Evolutionary conservation across 2,113 vertebrate species (phyloP).

Genomic region (Dipodomys spectabilis): DNA sequence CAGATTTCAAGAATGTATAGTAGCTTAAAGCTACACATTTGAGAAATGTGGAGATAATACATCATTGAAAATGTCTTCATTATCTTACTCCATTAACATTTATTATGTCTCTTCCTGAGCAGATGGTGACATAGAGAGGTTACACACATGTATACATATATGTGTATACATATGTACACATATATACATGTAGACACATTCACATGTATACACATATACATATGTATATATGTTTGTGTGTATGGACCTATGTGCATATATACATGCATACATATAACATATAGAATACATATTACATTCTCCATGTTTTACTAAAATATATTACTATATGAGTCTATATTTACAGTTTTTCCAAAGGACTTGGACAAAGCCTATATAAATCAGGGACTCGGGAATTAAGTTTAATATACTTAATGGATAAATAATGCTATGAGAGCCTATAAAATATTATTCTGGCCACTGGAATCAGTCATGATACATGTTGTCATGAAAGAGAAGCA

Average conservation of each 20-base stretch:
- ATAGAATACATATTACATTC: neutral
- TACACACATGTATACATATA: neutral
- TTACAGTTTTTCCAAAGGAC: neutral
- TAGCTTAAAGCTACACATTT: neutral
- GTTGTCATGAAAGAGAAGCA: neutral
- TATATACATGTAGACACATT: neutral
- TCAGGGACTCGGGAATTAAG: neutral
- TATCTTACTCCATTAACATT: neutral
- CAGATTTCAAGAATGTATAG: neutral
- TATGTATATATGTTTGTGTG: no score
- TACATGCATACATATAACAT: no score
- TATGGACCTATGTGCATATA: no score
- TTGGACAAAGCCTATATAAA: neutral
- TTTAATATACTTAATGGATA: neutral
- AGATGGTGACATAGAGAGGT: neutral
- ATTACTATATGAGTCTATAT: neutral
- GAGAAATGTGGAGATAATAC: neutral
- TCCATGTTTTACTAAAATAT: neutral
- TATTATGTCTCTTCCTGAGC: neutral
- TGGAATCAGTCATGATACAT: neutral
- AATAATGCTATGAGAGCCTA: neutral
- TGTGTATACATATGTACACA: no score
- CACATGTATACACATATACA: no score
- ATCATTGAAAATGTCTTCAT: slow-evolving; percentile 22
- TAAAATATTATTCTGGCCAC: neutral